These are phyloP conservation scores for Meiosimyza platycephala DNA, from an alignment of 2,888 invertebrate species.

Conservation along the genomic window DNA sequence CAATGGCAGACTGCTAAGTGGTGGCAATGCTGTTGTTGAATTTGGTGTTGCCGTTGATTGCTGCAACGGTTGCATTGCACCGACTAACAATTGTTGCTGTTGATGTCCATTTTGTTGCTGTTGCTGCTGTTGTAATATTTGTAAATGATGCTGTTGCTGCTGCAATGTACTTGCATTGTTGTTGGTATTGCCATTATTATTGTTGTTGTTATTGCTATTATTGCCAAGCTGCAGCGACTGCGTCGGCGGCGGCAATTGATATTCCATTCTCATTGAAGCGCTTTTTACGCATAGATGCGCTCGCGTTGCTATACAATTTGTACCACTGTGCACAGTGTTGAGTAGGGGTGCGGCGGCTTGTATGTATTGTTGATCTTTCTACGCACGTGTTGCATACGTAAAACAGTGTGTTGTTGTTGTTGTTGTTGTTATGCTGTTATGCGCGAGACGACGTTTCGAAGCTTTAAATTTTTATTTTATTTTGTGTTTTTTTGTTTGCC, in stretches of 20 bases:
- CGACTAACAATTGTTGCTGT: constrained; percentile 59
- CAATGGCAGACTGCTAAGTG: constrained; percentile 62
- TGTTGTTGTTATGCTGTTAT: background rate
- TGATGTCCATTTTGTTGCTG: constrained; percentile 58
- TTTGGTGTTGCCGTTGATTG: constrained; percentile 35
- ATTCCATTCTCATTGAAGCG: constrained; percentile 65
- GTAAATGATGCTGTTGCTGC: constrained; percentile 57
- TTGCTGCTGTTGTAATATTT: constrained; percentile 50
- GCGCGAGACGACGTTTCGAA: no score
- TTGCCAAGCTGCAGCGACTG: constrained; percentile 58
- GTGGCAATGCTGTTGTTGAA: constrained; percentile 57
- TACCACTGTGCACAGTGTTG: background rate
- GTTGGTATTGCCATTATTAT: constrained; percentile 54
- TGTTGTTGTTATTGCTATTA: constrained; percentile 56
- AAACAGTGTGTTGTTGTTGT: background rate
- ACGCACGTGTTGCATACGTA: constrained; percentile 8
- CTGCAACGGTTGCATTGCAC: constrained; percentile 57
- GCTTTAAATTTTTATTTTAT: no score
- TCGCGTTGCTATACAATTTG: background rate
- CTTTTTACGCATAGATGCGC: constrained; percentile 12
- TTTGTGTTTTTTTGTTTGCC: no score
- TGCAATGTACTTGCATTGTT: constrained; percentile 32
- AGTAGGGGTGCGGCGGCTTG: background rate
- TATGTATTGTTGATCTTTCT: constrained; percentile 11
- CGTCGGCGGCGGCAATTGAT: constrained; percentile 66